phyloP scores from a whole-genome alignment of 2,113 vertebrate genomes.

The Elaphurus davidianus region DNA sequence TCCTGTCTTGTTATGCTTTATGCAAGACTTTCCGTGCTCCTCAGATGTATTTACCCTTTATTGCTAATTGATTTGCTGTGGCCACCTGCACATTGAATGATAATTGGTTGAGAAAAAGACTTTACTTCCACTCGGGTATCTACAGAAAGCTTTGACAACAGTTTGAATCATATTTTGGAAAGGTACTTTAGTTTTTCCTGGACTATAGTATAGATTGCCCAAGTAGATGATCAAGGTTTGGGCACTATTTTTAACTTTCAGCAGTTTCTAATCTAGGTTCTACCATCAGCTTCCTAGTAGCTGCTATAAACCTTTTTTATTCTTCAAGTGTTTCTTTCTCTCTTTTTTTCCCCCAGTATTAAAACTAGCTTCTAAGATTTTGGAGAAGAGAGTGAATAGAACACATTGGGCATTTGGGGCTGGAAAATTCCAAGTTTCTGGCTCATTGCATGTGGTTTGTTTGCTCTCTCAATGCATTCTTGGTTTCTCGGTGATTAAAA shows the following conservation, averaged over 20 bases:
- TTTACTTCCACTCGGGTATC: not conserved
- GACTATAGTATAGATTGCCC: not conserved
- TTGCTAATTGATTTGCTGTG: not conserved
- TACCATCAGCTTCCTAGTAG: not conserved
- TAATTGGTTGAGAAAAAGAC: not conserved
- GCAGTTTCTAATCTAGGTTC: not conserved
- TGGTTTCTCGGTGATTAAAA: constrained; percentile 60
- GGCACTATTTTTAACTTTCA: not conserved
- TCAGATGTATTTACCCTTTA: not conserved
- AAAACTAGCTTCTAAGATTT: constrained; percentile 29
- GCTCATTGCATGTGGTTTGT: constrained; percentile 6
- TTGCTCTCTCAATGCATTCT: constrained; percentile 13
- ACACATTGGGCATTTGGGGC: not conserved
- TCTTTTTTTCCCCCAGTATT: not conserved
- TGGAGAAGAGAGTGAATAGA: not conserved
- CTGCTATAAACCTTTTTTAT: not conserved
- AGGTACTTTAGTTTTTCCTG: not conserved
- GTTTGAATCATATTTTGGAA: not conserved
- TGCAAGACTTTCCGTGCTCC: not conserved
- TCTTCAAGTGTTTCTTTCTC: not conserved
- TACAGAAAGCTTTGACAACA: not conserved
- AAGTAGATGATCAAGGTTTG: not conserved
- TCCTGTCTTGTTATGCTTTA: not conserved
- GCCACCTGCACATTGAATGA: not conserved
- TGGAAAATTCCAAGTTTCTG: constrained; percentile 30